These are phyloP conservation scores for Cephus spinipes DNA, from an alignment of 2,888 invertebrate species.

Conservation along the genomic window DNA sequence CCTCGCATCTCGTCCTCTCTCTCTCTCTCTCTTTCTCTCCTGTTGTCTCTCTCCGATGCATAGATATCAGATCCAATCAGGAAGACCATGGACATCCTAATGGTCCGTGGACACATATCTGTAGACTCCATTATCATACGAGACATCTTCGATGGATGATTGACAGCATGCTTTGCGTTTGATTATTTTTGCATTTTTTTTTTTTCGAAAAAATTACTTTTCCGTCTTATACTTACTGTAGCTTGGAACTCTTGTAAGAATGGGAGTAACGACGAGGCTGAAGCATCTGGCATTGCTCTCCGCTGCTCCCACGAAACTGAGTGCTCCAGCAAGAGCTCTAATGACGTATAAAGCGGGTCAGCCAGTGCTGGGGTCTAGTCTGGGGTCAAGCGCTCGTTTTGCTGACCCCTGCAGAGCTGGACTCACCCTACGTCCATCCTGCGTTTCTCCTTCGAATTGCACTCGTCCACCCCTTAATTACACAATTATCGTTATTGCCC, in stretches of 20 bases:
- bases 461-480: constrained; percentile 52
- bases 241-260: too few relatives aligned
- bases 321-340: constrained; percentile 49
- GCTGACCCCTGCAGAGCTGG: constrained; percentile 41
- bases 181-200: too few relatives aligned
- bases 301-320: constrained; percentile 40
- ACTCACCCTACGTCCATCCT: constrained; percentile 27
- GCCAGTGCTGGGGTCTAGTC: constrained; percentile 17
- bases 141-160: too few relatives aligned
- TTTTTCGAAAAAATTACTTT: too few relatives aligned
- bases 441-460: constrained; percentile 6
- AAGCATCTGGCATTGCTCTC: constrained; percentile 64
- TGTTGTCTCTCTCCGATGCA: constrained; percentile 59
- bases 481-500: constrained; percentile 63
- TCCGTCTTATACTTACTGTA: too few relatives aligned
- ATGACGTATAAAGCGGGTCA: constrained; percentile 58
- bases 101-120: too few relatives aligned
- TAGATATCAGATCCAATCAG: too few relatives aligned
- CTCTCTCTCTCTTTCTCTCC: constrained; percentile 47
- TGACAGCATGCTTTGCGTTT: too few relatives aligned
- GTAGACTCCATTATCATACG: too few relatives aligned
- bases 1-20: neutral
- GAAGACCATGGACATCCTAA: too few relatives aligned
- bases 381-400: constrained; percentile 60
- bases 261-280: neutral